A percentile compares a stretch with the other conserved stretches of the same genome.
Evolutionary conservation across 2,797 vertebrate genomes (phyloP).

Genomic region (Enteromius fasciolatus): DNA sequence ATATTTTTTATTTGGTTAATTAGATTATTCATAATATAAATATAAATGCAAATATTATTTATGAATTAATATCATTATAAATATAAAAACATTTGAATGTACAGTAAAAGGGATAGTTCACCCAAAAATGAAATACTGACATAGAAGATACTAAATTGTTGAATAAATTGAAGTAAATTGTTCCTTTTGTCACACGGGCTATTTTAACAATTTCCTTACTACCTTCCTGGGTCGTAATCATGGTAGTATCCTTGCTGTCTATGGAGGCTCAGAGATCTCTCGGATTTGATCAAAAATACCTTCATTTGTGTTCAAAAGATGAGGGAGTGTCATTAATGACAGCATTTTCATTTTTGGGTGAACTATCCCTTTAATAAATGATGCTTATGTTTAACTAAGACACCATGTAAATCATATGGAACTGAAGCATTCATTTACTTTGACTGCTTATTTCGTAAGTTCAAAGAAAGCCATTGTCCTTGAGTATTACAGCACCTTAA

Average conservation of each 20-base stretch:
- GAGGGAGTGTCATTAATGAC: not conserved
- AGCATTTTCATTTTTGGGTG: not conserved
- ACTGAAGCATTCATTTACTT: not conserved
- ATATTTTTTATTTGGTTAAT: too few relatives aligned
- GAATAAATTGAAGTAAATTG: not conserved
- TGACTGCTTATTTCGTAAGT: not conserved
- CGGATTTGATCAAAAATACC: not conserved
- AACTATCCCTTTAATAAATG: not conserved
- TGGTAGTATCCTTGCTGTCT: not conserved
- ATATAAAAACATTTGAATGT: too few relatives aligned
- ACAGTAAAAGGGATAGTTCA: not conserved
- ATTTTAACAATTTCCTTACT: not conserved
- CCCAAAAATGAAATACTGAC: not conserved
- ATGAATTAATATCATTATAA: not conserved
- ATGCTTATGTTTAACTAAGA: not conserved
- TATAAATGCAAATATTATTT: not conserved
- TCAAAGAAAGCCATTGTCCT: not conserved
- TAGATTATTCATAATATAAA: not conserved
- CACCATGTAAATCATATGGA: not conserved
- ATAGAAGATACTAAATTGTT: not conserved
- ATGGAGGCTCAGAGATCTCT: not conserved
- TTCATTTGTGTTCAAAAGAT: not conserved
- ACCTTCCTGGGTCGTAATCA: not conserved
- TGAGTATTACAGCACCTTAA: slow-evolving; percentile 1
- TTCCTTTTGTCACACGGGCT: not conserved